Evolutionary conservation across 2,797 vertebrate genomes (phyloP), one percentile per base, ranked within the genome.

Genomic region (Benthosema pterotum): DNA sequence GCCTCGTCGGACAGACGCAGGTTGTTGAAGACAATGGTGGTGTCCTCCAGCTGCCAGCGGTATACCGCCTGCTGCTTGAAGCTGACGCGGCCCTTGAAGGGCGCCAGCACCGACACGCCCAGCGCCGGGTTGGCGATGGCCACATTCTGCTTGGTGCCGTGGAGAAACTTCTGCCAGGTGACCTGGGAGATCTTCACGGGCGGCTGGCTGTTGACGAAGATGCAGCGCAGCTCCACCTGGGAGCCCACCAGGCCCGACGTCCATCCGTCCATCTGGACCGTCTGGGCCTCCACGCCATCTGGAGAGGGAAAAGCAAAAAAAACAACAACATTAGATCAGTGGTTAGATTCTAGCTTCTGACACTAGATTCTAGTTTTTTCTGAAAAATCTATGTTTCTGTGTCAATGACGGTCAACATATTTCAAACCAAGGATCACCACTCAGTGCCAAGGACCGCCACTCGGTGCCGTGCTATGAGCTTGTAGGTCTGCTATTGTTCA

Each of bases 141-240:
- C 85, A 99, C 95, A 3, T 98, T 99, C 88, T 98, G 95, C 77
- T 99, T 99, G 86, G 94, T 92, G 83, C 94, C 92, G 0, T 99
- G 98, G 54, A 93, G 91, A 67, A 94, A 77, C 79, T 99, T 99
- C 90, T 99, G 98, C 98, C 98, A 99, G 14, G 98, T 99, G 74
- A 99, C 96, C 80, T 99, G 97, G 0, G 97, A 99, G 91, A 99
- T 97, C 94, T 97, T 98, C 75, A 99, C 96, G 0, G 82, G 93
- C 1, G 95, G 94, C 57, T 94, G 91, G 0, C 93, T 94, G 88
- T 97, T 99, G 84, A 88, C 86, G 77, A 99, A 97, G 72, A 92
- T 95, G 88, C 98, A 99, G 76, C 95, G 94, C 65, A 99, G 95
- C 49, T 97, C 94, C 86, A 98, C 95, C 0, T 96, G 94, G 0